Evolutionary conservation across 2,113 vertebrate species (phyloP).

Genomic region (Poeciliopsis retropinna): DNA sequence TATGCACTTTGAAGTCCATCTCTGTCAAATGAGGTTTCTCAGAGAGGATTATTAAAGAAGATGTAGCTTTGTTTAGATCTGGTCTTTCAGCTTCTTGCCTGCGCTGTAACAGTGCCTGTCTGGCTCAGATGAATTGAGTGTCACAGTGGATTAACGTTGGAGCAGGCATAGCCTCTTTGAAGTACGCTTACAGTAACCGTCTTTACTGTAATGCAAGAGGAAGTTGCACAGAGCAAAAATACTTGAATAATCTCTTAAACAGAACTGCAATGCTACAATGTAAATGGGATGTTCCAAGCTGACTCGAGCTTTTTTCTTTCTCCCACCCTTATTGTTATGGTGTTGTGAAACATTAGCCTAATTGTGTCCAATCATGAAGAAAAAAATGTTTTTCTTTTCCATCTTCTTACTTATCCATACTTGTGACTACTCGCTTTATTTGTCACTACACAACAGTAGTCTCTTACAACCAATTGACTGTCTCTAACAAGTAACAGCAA

Average conservation of each 20-base stretch:
- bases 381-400: too few species aligned
- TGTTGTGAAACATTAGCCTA: too few species aligned
- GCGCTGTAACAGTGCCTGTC: neutral
- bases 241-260: neutral
- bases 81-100: neutral
- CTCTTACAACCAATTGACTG: too few species aligned
- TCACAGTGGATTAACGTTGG: constrained; percentile 7
- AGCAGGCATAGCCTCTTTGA: constrained; percentile 1
- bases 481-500: too few species aligned
- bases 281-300: neutral
- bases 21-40: constrained; percentile 34
- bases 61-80: neutral
- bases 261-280: neutral
- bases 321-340: too few species aligned
- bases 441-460: too few species aligned
- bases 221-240: constrained; percentile 14
- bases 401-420: too few species aligned
- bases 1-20: constrained; percentile 15
- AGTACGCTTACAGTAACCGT: neutral
- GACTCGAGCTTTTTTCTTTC: neutral
- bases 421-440: too few species aligned
- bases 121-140: neutral
- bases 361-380: too few species aligned
- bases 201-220: neutral
- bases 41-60: neutral